Evolutionary conservation across 2,797 vertebrate genomes (phyloP).

Genomic region (Heterohyrax brucei): DNA sequence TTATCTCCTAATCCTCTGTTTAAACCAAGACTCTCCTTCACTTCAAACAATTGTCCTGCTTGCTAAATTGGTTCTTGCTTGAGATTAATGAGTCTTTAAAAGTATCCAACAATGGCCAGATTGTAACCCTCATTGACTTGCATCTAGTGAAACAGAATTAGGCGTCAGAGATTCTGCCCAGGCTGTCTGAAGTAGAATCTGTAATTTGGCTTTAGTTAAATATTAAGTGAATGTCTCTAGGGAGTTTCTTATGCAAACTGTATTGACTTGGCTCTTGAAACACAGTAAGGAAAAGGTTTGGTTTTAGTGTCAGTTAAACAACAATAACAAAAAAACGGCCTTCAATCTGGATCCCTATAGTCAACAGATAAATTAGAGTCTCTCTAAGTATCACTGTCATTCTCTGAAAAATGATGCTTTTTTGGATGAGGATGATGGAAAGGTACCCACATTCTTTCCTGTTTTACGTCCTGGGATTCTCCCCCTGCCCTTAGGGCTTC

Average conservation of each 20-base stretch:
- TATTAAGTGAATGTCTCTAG: constrained; percentile 79
- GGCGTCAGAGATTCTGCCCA: constrained; percentile 62
- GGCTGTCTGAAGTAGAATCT: constrained; percentile 79
- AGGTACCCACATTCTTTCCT: not conserved
- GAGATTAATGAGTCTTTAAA: constrained; percentile 85
- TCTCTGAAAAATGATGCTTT: constrained; percentile 43
- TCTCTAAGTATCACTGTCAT: constrained; percentile 30
- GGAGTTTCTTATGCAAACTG: constrained; percentile 55
- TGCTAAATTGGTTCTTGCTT: constrained; percentile 79
- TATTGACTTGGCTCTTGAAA: constrained; percentile 66
- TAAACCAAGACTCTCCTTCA: constrained; percentile 76
- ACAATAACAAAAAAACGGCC: not conserved
- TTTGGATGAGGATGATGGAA: not conserved
- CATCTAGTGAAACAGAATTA: constrained; percentile 29
- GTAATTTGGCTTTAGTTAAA: constrained; percentile 86
- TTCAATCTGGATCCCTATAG: not conserved
- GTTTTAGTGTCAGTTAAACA: constrained; percentile 40
- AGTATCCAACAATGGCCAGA: constrained; percentile 77
- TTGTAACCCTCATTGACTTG: constrained; percentile 67
- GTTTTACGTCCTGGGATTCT: rapidly evolving
- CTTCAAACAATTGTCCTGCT: constrained; percentile 82
- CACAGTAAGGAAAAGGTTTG: constrained; percentile 53
- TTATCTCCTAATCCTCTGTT: constrained; percentile 84
- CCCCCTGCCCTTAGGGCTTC: not conserved
- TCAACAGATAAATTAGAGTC: not conserved